Evolutionary conservation across 2,888 invertebrate species (phyloP), one percentile per base, ranked within the genome.

Genomic region (Gryllus longicercus): DNA sequence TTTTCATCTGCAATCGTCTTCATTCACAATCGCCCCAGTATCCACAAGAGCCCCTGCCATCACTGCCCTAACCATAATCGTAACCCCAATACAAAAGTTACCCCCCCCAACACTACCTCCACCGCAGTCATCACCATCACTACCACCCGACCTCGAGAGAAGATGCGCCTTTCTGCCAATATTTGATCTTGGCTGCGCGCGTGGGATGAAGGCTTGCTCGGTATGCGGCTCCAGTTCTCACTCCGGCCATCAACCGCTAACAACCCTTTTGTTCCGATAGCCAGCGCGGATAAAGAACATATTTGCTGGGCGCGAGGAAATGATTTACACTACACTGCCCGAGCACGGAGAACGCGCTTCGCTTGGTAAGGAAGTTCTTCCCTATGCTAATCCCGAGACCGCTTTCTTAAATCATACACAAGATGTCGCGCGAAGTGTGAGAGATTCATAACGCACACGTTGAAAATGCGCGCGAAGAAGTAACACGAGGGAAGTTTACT

Each of bases 181-280:
- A 63, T 63, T 63, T 63, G 63, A 18, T 11, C 16, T 63, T 5
- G 16, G 2, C 63, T n/a, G 63, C n/a, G 63, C 63, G 63, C n/a
- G 63, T 38, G 63, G 63, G n/a, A 14, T 63, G 63, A 63, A 18
- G 63, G 63, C 63, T 12, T 18, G 16, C 16, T 63, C 5, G 63
- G 63, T 18, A 63, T 63, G 63, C 63, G 63, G n/a, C 63, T 63
- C 63, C 63, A 63, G 63, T 63, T 63, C 63, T 63, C 63, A 16
- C 63, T 63, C 18, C 12, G 63, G 10, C 63, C 63, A 63, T 63
- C 63, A 63, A 18, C 63, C n/a, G 63, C 63, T 63, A 63, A 63
- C 63, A 63, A n/a, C 63, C 63, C 63, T n/a, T 63, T 63, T 63
- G 63, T 63, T 63, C 63, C 63, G 63, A 63, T 63, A 63, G 63